Evolutionary conservation across 2,113 vertebrate genomes (phyloP).

Genomic region (Hiodon alosoides): DNA sequence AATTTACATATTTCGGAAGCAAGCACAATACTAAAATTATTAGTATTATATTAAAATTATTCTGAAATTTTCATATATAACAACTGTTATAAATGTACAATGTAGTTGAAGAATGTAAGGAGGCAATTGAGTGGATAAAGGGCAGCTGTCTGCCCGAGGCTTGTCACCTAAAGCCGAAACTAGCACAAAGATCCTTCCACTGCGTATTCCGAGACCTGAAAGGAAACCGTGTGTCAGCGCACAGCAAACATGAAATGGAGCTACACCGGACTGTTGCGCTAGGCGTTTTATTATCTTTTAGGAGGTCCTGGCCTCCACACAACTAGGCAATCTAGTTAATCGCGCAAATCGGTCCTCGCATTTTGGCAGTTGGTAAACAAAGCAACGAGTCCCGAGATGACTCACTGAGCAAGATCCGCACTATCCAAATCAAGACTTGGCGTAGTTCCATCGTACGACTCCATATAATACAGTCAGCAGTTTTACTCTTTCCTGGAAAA

Average conservation of each 20-base stretch:
- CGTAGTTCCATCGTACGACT: background rate
- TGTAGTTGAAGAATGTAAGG: too few species aligned
- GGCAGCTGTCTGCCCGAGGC: too few species aligned
- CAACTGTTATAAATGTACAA: too few species aligned
- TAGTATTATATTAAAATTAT: too few species aligned
- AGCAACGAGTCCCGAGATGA: background rate
- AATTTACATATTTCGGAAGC: too few species aligned
- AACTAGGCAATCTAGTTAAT: background rate
- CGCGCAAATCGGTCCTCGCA: background rate
- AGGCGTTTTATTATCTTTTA: slow-evolving; percentile 9
- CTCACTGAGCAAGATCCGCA: background rate
- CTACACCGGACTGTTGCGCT: background rate
- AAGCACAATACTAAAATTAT: too few species aligned
- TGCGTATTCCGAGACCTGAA: background rate
- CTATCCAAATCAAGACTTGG: background rate
- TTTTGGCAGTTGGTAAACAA: background rate
- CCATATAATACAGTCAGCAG: background rate
- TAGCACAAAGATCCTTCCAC: background rate
- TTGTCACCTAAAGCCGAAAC: background rate
- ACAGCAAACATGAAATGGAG: background rate
- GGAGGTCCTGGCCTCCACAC: background rate
- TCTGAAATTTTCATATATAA: too few species aligned
- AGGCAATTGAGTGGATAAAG: too few species aligned
- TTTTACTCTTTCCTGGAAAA: background rate
- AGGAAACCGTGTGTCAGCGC: slow-evolving; percentile 8